Evolutionary conservation across 1,140 invertebrate genomes (phyloP).

Genomic region (Cyrtorhinus lividipennis): DNA sequence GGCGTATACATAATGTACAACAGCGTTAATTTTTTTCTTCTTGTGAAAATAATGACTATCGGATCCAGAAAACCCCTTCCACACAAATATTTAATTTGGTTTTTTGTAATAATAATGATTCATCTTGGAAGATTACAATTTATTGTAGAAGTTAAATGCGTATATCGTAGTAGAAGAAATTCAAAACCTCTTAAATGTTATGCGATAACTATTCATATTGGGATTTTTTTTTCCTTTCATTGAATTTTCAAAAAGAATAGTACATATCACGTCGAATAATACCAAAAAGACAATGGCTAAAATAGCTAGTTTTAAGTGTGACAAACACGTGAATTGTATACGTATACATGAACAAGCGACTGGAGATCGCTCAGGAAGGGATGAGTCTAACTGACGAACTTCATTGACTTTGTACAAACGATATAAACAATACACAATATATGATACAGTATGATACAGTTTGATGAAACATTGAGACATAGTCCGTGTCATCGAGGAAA

Average conservation of each 20-base stretch:
- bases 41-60: slow-evolving; percentile 24
- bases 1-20: slow-evolving; percentile 25
- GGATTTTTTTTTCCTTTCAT: slow-evolving; percentile 16
- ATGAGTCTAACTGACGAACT: slow-evolving; percentile 8
- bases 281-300: slow-evolving; percentile 22
- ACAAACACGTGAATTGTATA: slow-evolving; percentile 24
- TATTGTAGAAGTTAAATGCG: slow-evolving; percentile 22
- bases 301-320: slow-evolving; percentile 17
- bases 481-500: no score
- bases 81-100: slow-evolving; percentile 16
- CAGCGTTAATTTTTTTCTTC: slow-evolving; percentile 19
- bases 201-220: slow-evolving; percentile 16
- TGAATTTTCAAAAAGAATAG: slow-evolving; percentile 7
- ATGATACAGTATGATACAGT: background rate
- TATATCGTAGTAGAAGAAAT: slow-evolving; percentile 21
- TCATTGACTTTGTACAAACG: slow-evolving; percentile 2
- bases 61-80: background rate
- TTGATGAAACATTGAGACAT: background rate
- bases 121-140: slow-evolving; percentile 23
- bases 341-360: slow-evolving; percentile 21
- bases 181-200: slow-evolving; percentile 20
- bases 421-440: slow-evolving; percentile 6
- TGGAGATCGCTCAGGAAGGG: slow-evolving; percentile 11
- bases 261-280: slow-evolving; percentile 20
- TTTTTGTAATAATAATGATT: slow-evolving; percentile 19